These are phyloP conservation scores for Celastrina argiolus DNA, from an alignment of 2,888 invertebrate species.

Conservation along the genomic window DNA sequence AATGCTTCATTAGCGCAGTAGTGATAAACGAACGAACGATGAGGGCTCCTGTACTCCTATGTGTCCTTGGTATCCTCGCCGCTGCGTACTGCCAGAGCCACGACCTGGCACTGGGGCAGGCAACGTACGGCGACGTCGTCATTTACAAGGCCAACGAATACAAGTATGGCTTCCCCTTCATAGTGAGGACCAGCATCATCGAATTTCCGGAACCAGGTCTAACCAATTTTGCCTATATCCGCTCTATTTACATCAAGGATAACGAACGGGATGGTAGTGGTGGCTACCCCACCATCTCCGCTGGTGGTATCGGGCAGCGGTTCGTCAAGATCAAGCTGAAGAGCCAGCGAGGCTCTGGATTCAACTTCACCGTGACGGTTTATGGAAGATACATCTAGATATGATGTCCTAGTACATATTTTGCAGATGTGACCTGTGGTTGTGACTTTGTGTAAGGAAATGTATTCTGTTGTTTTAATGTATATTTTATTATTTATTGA, in stretches of 20 bases:
- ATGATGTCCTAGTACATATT: slow-evolving; percentile 36
- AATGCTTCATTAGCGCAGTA: slow-evolving; percentile 49
- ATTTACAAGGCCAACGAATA: slow-evolving; percentile 53
- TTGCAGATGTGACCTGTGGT: background rate
- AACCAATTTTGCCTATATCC: slow-evolving; percentile 57
- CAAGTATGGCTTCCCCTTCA: slow-evolving; percentile 62
- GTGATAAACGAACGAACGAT: slow-evolving; percentile 63
- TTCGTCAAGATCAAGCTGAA: slow-evolving; percentile 65
- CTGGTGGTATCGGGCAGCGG: slow-evolving; percentile 65
- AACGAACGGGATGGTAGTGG: slow-evolving; percentile 55
- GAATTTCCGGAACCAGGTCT: slow-evolving; percentile 59
- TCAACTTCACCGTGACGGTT: slow-evolving; percentile 65
- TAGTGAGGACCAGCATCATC: slow-evolving; percentile 51
- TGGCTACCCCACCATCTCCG: slow-evolving; percentile 55
- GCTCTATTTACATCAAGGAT: slow-evolving; percentile 58
- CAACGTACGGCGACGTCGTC: slow-evolving; percentile 57
- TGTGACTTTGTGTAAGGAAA: slow-evolving; percentile 11
- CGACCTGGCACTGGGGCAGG: slow-evolving; percentile 53
- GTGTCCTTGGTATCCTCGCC: slow-evolving; percentile 48
- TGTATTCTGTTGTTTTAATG: background rate
- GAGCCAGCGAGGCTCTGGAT: slow-evolving; percentile 57
- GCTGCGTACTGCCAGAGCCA: slow-evolving; percentile 54
- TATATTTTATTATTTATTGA: slow-evolving; percentile 1
- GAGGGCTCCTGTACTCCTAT: slow-evolving; percentile 45
- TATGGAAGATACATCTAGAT: slow-evolving; percentile 62